Conservation (phyloP, 2,113 vertebrate genomes). For the Oophaga pumilio region DNA sequence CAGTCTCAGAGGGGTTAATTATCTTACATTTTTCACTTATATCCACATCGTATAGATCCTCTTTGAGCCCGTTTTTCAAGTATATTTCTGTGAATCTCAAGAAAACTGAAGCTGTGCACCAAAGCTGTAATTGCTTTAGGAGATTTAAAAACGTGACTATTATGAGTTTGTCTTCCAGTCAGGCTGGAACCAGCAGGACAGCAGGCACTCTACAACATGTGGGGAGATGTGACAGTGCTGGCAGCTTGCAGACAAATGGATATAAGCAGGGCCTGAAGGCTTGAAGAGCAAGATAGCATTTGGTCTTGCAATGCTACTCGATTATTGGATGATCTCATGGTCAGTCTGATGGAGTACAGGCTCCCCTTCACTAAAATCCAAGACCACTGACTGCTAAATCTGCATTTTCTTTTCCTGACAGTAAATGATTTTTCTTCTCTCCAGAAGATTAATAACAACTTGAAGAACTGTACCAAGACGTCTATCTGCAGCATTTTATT, state of each 20-base stretch:
- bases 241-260: slow-evolving; percentile 19
- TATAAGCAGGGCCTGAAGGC: slow-evolving; percentile 18
- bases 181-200: slow-evolving; percentile 44
- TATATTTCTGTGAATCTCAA: background rate
- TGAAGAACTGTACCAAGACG: slow-evolving; percentile 10
- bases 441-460: slow-evolving; percentile 25
- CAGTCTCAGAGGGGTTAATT: too few species aligned
- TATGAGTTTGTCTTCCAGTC: too few species aligned
- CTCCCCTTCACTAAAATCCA: background rate
- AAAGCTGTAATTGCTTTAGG: slow-evolving; percentile 37
- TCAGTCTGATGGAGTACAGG: background rate
- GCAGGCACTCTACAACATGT: slow-evolving; percentile 1
- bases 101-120: background rate
- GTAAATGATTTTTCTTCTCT: slow-evolving; percentile 21
- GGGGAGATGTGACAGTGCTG: slow-evolving; percentile 35
- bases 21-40: background rate
- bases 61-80: background rate
- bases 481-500: slow-evolving; percentile 22
- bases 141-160: slow-evolving; percentile 40
- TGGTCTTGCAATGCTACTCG: slow-evolving; percentile 11
- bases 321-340: slow-evolving; percentile 23
- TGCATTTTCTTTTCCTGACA: background rate
- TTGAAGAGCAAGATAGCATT: slow-evolving; percentile 16
- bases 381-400: slow-evolving; percentile 9
- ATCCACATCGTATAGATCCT: background rate